A percentile compares a stretch with the other conserved stretches of the same genome.
phyloP scores from a whole-genome alignment of 2,797 vertebrate species.

The Arrhamphus sclerolepis region DNA sequence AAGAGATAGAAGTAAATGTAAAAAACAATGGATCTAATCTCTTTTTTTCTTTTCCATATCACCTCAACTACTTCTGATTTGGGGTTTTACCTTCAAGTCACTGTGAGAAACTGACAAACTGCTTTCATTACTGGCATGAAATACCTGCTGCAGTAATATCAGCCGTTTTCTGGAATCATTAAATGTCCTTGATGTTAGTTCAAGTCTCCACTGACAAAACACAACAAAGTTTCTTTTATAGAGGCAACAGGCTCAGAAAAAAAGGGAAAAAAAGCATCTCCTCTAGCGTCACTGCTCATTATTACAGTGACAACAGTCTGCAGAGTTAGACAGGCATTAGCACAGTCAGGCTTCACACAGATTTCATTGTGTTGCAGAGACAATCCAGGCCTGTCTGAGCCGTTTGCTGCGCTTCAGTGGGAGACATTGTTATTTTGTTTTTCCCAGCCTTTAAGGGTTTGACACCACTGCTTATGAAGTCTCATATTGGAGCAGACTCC shows the following conservation, averaged over 20 bases:
- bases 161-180: not conserved
- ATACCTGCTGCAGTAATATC: no score
- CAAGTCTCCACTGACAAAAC: not conserved
- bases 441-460: constrained; percentile 38
- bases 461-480: constrained; percentile 51
- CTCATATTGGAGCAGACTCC: constrained; percentile 49
- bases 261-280: not conserved
- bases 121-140: no score
- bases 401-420: constrained; percentile 31
- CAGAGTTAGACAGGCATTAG: not conserved
- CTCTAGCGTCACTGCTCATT: not conserved
- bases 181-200: not conserved
- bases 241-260: not conserved
- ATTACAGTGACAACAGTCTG: not conserved
- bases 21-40: no score
- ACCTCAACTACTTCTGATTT: no score
- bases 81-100: no score
- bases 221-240: not conserved
- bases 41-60: no score
- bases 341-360: not conserved
- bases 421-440: constrained; percentile 50
- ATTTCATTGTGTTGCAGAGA: constrained; percentile 6
- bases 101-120: no score
- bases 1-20: no score
- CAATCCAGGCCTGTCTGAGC: constrained; percentile 16